These are phyloP conservation scores for Drosophila subquinaria DNA, from an alignment of 2,888 invertebrate genomes.

Conservation along the genomic window DNA sequence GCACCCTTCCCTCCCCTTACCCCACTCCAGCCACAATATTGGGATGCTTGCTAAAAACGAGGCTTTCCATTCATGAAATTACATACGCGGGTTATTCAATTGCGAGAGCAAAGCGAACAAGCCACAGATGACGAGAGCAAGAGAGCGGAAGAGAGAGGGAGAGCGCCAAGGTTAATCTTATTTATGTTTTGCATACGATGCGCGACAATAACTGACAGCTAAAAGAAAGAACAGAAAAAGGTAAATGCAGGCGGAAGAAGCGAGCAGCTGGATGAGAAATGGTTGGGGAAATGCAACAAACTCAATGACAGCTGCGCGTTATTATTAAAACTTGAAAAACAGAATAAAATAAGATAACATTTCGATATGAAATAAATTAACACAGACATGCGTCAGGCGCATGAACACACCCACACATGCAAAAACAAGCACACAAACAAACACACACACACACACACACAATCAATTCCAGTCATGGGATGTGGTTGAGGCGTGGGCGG, in stretches of 20 bases:
- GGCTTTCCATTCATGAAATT: slow-evolving; percentile 63
- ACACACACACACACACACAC: neutral
- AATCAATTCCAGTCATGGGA: neutral
- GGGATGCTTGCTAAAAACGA: slow-evolving; percentile 5
- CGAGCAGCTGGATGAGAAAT: slow-evolving; percentile 37
- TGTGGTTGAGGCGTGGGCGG: slow-evolving; percentile 18
- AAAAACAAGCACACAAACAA: neutral
- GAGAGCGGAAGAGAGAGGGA: slow-evolving; percentile 11
- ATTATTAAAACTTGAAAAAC: slow-evolving; percentile 31
- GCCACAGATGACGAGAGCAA: slow-evolving; percentile 1
- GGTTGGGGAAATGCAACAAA: slow-evolving; percentile 23
- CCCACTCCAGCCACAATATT: neutral
- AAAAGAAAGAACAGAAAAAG: slow-evolving; percentile 24
- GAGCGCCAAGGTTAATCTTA: slow-evolving; percentile 71
- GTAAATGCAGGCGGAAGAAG: slow-evolving; percentile 37
- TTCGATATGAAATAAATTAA: slow-evolving; percentile 22
- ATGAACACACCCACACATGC: slow-evolving; percentile 39
- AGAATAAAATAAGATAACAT: neutral
- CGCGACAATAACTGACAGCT: slow-evolving; percentile 31
- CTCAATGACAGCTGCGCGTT: slow-evolving; percentile 31
- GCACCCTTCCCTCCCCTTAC: neutral
- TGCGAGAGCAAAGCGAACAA: no score
- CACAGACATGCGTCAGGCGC: slow-evolving; percentile 39
- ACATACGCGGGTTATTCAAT: slow-evolving; percentile 52
- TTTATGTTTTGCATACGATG: slow-evolving; percentile 62